A percentile compares a stretch with the other conserved stretches of the same genome.
Evolutionary conservation across 2,888 invertebrate species (phyloP).

Genomic region (Drosophila gaucha): DNA sequence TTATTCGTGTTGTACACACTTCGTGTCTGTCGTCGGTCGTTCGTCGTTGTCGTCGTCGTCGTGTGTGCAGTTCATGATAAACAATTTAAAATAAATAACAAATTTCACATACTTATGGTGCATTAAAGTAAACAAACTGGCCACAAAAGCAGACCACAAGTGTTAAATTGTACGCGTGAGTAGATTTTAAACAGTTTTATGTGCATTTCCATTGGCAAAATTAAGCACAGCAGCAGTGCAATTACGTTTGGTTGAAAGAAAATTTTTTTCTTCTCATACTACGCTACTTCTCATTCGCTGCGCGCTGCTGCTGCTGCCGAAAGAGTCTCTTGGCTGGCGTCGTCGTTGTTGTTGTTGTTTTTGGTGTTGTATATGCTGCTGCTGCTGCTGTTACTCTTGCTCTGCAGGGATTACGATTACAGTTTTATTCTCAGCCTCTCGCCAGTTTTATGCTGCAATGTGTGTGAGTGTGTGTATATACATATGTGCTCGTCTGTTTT

Average conservation of each 20-base stretch:
- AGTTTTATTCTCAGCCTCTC: conserved; percentile 70
- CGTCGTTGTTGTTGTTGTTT: conserved; percentile 42
- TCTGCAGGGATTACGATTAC: conserved; percentile 66
- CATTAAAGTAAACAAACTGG: conserved; percentile 57
- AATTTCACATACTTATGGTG: conserved; percentile 59
- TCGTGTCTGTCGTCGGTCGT: conserved; percentile 61
- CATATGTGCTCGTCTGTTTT: conserved; percentile 31
- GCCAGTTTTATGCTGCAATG: conserved; percentile 69
- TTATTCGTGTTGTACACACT: conserved; percentile 52
- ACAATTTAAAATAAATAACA: conserved; percentile 74
- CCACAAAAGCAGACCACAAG: conserved; percentile 42
- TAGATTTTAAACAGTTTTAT: conserved; percentile 54
- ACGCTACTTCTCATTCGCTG: conserved; percentile 56
- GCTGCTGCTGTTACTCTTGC: conserved; percentile 50
- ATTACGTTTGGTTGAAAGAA: conserved; percentile 67
- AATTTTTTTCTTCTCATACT: conserved; percentile 63
- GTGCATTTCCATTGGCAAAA: conserved; percentile 43
- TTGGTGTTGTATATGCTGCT: conserved; percentile 51
- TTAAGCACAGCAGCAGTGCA: conserved; percentile 49
- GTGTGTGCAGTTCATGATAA: conserved; percentile 76
- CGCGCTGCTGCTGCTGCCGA: conserved; percentile 58
- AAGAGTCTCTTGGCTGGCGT: conserved; percentile 54
- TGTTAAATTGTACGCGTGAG: conserved; percentile 66
- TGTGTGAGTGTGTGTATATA: conserved; percentile 36
- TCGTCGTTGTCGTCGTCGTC: conserved; percentile 57